These are phyloP conservation scores for Lochmaea capreae DNA, from an alignment of 2,888 invertebrate species.

Conservation along the genomic window DNA sequence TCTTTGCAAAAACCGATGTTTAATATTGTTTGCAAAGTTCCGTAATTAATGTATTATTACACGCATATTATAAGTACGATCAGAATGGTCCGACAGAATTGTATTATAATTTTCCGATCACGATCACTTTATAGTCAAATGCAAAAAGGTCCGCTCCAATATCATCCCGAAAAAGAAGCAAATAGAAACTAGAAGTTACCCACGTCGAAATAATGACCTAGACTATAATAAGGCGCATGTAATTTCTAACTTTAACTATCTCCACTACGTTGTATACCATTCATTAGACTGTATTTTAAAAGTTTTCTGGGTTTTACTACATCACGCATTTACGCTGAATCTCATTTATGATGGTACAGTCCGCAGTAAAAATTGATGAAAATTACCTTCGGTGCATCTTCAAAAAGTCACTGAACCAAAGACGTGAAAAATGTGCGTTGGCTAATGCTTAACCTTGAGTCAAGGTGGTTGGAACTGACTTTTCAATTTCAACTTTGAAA, in stretches of 20 bases:
- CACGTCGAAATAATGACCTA: slow-evolving; percentile 38
- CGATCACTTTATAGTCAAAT: background rate
- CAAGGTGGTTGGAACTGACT: slow-evolving; percentile 18
- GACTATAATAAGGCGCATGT: slow-evolving; percentile 39
- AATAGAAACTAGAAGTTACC: slow-evolving; percentile 29
- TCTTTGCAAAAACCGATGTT: background rate
- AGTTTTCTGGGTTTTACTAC: slow-evolving; percentile 40
- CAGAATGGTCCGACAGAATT: slow-evolving; percentile 20
- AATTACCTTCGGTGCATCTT: slow-evolving; percentile 36
- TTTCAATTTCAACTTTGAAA: slow-evolving; percentile 6
- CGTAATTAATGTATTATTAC: slow-evolving; percentile 28
- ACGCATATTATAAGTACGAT: slow-evolving; percentile 20
- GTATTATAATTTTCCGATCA: slow-evolving; percentile 26
- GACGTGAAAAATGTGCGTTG: slow-evolving; percentile 33
- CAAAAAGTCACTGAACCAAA: slow-evolving; percentile 37
- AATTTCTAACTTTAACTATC: slow-evolving; percentile 39
- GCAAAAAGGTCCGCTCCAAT: slow-evolving; percentile 33
- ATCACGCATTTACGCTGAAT: slow-evolving; percentile 42
- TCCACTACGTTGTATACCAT: slow-evolving; percentile 38
- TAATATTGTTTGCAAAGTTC: slow-evolving; percentile 9
- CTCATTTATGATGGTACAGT: slow-evolving; percentile 39
- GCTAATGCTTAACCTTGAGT: slow-evolving; percentile 25
- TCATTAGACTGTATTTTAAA: slow-evolving; percentile 37
- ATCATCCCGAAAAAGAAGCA: slow-evolving; percentile 20
- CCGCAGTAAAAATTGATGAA: slow-evolving; percentile 34